phyloP scores from a whole-genome alignment of 2,888 invertebrate genomes.

The Matsumyia berberina region DNA sequence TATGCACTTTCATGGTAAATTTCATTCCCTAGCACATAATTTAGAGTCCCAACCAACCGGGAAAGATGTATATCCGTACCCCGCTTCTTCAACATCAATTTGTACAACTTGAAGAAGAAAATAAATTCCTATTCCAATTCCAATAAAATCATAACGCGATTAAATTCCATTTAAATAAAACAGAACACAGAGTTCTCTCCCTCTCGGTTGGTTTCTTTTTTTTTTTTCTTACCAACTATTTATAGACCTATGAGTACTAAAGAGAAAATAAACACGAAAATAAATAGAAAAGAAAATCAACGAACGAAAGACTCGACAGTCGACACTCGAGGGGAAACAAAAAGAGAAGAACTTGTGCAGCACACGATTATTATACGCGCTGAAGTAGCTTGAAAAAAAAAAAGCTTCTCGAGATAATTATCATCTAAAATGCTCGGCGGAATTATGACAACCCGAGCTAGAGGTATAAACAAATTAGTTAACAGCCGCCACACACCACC shows the following conservation, averaged over 20 bases:
- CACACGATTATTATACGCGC: slow-evolving; percentile 3
- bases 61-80: not conserved
- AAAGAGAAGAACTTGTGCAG: slow-evolving; percentile 46
- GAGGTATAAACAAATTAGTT: slow-evolving; percentile 36
- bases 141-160: slow-evolving; percentile 59
- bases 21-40: slow-evolving; percentile 1
- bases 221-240: slow-evolving; percentile 29
- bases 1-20: not conserved
- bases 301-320: not conserved
- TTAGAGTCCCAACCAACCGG: not conserved
- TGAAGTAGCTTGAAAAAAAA: slow-evolving; percentile 11
- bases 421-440: slow-evolving; percentile 24
- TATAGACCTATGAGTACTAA: slow-evolving; percentile 49
- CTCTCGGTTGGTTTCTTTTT: slow-evolving; percentile 19
- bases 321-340: not conserved
- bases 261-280: slow-evolving; percentile 50
- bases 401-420: slow-evolving; percentile 12
- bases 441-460: slow-evolving; percentile 27
- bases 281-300: slow-evolving; percentile 23
- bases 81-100: slow-evolving; percentile 20
- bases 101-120: slow-evolving; percentile 18
- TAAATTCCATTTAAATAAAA: slow-evolving; percentile 61
- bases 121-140: slow-evolving; percentile 4
- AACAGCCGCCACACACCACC: slow-evolving; percentile 44
- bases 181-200: slow-evolving; percentile 30